A percentile compares a stretch with the other conserved stretches of the same genome.
Evolutionary conservation across 2,888 invertebrate species (phyloP).

Genomic region (Patella ulyssiponensis): DNA sequence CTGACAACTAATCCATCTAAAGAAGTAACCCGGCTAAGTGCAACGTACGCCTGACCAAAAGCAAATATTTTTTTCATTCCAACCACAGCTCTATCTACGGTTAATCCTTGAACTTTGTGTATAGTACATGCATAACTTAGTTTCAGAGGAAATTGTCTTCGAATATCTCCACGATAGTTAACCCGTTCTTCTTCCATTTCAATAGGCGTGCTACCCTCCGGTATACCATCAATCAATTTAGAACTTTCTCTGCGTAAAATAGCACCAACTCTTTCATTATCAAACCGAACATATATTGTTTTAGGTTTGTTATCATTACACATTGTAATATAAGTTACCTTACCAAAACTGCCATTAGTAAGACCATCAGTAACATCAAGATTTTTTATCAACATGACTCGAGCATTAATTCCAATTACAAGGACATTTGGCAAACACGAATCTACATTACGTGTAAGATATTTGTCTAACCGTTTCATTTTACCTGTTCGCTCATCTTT

Average conservation of each 20-base stretch:
- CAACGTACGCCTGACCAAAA: background rate
- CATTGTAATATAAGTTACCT: background rate
- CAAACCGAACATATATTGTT: conserved; percentile 18
- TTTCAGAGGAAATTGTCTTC: conserved; percentile 22
- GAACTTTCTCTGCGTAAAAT: background rate
- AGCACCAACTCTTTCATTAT: conserved; percentile 14
- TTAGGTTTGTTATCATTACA: background rate
- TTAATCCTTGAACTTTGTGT: conserved; percentile 8
- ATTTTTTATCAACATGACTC: conserved; percentile 23
- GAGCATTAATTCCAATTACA: conserved; percentile 13
- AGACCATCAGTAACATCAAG: conserved; percentile 23
- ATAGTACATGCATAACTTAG: background rate
- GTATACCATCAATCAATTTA: background rate
- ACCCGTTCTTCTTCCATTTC: conserved; percentile 11
- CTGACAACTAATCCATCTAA: background rate
- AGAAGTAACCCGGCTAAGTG: background rate
- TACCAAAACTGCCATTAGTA: conserved; percentile 26
- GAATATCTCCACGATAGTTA: conserved; percentile 8
- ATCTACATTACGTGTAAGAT: background rate
- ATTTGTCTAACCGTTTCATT: conserved; percentile 6
- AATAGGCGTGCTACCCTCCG: conserved; percentile 9
- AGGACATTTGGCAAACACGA: background rate
- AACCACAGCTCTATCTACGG: conserved; percentile 13
- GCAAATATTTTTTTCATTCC: background rate
- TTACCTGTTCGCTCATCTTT: conserved; percentile 10